Percentiles rank a stretch among this genome's conserved stretches.
These are phyloP conservation scores for Turdus rufiventris DNA, from an alignment of 2,113 vertebrate genomes.

Conservation along the genomic window DNA sequence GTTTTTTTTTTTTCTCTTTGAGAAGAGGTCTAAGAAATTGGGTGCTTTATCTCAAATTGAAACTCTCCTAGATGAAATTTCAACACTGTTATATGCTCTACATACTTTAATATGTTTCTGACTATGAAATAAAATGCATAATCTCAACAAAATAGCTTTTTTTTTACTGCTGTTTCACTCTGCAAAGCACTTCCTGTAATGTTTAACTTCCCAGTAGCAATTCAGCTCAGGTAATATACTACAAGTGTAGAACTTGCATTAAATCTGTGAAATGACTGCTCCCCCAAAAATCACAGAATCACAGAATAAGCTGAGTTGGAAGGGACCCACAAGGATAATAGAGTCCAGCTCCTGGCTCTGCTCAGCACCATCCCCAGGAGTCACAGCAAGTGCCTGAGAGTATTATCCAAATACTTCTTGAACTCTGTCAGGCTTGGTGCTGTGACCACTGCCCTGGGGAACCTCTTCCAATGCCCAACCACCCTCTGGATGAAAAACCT, in stretches of 20 bases:
- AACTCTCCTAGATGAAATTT: slow-evolving; percentile 16
- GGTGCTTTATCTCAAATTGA: slow-evolving; percentile 20
- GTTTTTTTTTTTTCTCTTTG: neutral
- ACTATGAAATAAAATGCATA: slow-evolving; percentile 34
- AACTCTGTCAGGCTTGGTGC: neutral
- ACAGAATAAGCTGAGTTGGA: neutral
- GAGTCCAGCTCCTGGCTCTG: neutral
- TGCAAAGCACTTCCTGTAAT: slow-evolving; percentile 20
- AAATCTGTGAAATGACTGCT: neutral
- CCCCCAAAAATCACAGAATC: neutral
- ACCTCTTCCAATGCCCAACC: accelerated
- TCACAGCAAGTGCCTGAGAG: accelerated
- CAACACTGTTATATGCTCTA: slow-evolving; percentile 19
- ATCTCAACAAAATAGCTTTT: slow-evolving; percentile 29
- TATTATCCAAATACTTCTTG: neutral
- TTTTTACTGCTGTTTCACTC: slow-evolving; percentile 21
- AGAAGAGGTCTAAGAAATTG: neutral
- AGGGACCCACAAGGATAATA: neutral
- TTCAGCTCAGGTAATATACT: slow-evolving; percentile 32
- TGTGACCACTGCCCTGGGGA: neutral
- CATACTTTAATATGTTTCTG: slow-evolving; percentile 12
- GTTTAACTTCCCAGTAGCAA: slow-evolving; percentile 44
- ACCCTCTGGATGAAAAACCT: neutral
- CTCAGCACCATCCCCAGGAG: neutral
- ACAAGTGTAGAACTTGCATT: neutral